Percentiles rank a stretch among this genome's conserved stretches.
phyloP scores from a whole-genome alignment of 2,113 vertebrate genomes.

The Mungos mungo region DNA sequence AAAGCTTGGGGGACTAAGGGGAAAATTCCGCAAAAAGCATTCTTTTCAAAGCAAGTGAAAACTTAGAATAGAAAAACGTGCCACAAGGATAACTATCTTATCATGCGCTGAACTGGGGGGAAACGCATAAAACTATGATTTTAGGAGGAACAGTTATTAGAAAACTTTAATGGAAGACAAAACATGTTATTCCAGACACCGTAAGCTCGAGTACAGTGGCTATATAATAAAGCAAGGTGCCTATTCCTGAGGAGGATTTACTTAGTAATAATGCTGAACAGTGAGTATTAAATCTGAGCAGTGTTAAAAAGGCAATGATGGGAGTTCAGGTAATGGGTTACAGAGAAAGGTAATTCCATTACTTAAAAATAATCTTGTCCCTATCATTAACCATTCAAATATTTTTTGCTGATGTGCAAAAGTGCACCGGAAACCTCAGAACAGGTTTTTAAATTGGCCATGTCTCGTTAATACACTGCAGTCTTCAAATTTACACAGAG shows the following conservation, averaged over 20 bases:
- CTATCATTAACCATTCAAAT: constrained; percentile 72
- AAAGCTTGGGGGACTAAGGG: constrained; percentile 52
- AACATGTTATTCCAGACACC: constrained; percentile 62
- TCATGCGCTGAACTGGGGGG: constrained; percentile 74
- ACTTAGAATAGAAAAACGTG: constrained; percentile 59
- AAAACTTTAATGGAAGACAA: constrained; percentile 61
- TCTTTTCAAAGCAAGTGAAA: constrained; percentile 61
- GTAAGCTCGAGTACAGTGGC: constrained; percentile 63
- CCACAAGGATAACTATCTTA: constrained; percentile 69
- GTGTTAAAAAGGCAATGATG: constrained; percentile 77
- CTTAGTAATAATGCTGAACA: constrained; percentile 69
- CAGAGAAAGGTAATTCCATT: constrained; percentile 79
- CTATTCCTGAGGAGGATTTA: constrained; percentile 81
- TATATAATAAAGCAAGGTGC: constrained; percentile 78
- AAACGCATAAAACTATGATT: constrained; percentile 43
- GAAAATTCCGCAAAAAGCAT: constrained; percentile 36
- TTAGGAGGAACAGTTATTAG: constrained; percentile 34
- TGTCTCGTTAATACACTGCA: constrained; percentile 81
- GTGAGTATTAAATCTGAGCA: constrained; percentile 72
- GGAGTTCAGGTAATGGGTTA: constrained; percentile 68
- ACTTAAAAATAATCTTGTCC: constrained; percentile 72
- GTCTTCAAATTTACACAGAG: constrained; percentile 86
- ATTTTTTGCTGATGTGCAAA: constrained; percentile 71
- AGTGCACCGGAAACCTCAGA: constrained; percentile 78
- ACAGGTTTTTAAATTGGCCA: constrained; percentile 64